These are phyloP conservation scores for Notocelia uddmanniana DNA, from an alignment of 2,888 invertebrate genomes.

Conservation along the genomic window DNA sequence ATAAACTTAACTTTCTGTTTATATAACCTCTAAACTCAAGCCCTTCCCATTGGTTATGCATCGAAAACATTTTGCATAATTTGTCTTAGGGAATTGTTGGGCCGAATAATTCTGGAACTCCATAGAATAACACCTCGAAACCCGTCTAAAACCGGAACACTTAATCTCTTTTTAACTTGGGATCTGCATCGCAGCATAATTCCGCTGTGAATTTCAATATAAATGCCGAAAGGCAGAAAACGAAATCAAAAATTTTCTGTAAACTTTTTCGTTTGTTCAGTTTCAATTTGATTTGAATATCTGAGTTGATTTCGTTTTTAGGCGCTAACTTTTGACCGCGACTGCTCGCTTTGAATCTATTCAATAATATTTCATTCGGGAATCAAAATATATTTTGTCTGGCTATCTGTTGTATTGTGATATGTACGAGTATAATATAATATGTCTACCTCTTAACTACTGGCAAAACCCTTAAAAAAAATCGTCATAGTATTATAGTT, in stretches of 20 bases:
- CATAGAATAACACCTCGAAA: background rate
- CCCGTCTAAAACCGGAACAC: background rate
- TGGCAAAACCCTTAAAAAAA: no score
- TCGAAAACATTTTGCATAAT: constrained; percentile 46
- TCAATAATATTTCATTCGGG: background rate
- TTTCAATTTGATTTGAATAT: constrained; percentile 34
- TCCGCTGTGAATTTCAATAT: constrained; percentile 36
- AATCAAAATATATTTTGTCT: no score
- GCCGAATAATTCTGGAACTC: background rate
- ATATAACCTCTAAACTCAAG: constrained; percentile 6
- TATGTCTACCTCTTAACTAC: no score
- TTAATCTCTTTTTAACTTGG: background rate
- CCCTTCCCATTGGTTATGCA: constrained; percentile 39
- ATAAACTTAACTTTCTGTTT: constrained; percentile 10
- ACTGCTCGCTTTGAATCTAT: constrained; percentile 10
- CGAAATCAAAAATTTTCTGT: constrained; percentile 28
- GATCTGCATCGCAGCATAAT: constrained; percentile 2
- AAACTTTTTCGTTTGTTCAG: constrained; percentile 31
- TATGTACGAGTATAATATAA: no score
- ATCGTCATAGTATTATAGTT: no score
- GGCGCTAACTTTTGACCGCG: constrained; percentile 2
- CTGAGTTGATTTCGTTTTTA: constrained; percentile 1
- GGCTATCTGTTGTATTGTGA: no score
- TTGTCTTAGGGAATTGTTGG: constrained; percentile 39
- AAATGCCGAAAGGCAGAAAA: constrained; percentile 20